Conservation (phyloP, 2,888 invertebrate species). For the Heliconius charithonia region DNA sequence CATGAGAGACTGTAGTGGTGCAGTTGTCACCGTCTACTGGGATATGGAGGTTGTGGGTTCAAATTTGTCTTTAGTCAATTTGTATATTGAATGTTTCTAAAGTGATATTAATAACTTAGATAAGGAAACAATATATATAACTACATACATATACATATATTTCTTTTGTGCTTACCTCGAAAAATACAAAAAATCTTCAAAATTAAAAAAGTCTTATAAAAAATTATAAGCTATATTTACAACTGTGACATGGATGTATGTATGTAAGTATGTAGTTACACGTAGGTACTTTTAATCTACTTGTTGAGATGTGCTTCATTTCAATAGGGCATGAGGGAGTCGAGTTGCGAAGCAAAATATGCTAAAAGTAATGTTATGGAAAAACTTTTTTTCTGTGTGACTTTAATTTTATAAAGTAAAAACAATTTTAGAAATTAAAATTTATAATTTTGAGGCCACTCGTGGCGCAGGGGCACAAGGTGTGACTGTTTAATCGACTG, state of each 20-base stretch:
- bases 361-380: constrained; percentile 8
- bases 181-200: neutral
- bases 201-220: neutral
- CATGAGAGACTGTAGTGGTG: too few relatives aligned
- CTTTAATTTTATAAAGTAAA: neutral
- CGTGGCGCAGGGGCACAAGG: too few relatives aligned
- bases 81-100: too few relatives aligned
- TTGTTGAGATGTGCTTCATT: constrained; percentile 15
- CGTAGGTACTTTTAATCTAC: constrained; percentile 8
- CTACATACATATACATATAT: neutral
- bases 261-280: neutral
- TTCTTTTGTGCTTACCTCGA: neutral
- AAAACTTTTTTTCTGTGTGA: neutral
- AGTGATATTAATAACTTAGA: too few relatives aligned
- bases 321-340: constrained; percentile 19
- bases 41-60: too few relatives aligned
- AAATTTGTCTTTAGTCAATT: too few relatives aligned
- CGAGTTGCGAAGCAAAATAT: constrained; percentile 1
- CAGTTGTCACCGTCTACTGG: too few relatives aligned
- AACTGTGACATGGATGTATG: neutral
- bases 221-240: constrained; percentile 4
- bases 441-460: too few relatives aligned
- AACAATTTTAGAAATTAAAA: neutral
- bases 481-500: too few relatives aligned
- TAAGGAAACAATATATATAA: neutral